Conservation (phyloP, 2,797 vertebrate genomes). For the Tiaroga cobitis region DNA sequence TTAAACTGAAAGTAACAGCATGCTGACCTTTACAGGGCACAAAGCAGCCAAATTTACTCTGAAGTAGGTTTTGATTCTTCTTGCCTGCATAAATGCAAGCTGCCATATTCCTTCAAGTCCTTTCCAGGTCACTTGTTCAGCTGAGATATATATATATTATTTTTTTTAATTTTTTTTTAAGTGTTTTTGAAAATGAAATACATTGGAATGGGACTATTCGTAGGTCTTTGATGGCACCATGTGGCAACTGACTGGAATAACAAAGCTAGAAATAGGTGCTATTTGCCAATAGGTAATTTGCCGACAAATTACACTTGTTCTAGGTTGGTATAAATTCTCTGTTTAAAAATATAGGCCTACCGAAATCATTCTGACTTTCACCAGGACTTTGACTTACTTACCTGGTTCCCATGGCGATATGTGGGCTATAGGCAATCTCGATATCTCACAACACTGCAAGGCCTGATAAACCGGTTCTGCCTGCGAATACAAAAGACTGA, state of each 20-base stretch:
- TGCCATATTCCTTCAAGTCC: not conserved
- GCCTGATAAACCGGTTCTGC: constrained; percentile 73
- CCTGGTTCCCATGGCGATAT: constrained; percentile 44
- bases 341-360: not conserved
- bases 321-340: not conserved
- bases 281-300: not conserved
- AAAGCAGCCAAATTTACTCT: not conserved
- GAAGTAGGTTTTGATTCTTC: not conserved
- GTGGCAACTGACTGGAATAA: not conserved
- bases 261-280: not conserved
- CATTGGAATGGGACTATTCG: not conserved
- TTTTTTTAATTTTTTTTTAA: no score
- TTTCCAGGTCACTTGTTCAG: not conserved
- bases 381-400: constrained; percentile 19
- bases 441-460: constrained; percentile 59
- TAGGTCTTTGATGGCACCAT: not conserved
- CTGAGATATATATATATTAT: no score
- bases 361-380: not conserved
- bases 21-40: not conserved
- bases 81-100: not conserved
- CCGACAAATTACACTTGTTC: not conserved
- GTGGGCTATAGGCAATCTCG: constrained; percentile 67
- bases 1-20: not conserved
- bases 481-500: constrained; percentile 74
- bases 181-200: no score